Percentiles rank a stretch among this genome's conserved stretches.
Conservation (phyloP, 2,888 invertebrate species). For the Lepas anatifera region DNA sequence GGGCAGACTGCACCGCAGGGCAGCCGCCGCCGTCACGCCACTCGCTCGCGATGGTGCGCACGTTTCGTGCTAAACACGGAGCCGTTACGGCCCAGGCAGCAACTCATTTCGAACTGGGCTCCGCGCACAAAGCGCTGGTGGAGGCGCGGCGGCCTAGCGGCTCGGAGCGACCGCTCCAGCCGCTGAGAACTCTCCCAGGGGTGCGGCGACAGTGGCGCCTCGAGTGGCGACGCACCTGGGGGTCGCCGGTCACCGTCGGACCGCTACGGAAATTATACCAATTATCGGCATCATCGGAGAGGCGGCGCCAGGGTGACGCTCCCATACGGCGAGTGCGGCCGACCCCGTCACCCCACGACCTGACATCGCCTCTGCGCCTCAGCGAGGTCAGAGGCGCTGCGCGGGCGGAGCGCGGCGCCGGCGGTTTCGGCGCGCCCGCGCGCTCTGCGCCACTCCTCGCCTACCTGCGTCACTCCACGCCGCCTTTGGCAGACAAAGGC, state of each 20-base stretch:
- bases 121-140: no score
- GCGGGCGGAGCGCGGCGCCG: background rate
- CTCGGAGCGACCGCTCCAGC: background rate
- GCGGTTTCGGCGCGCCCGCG: background rate
- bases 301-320: background rate
- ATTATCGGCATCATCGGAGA: background rate
- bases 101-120: no score
- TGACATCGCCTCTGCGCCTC: background rate
- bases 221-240: background rate
- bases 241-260: background rate
- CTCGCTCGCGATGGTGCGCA: no score
- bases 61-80: no score
- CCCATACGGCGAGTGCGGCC: background rate
- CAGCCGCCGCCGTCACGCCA: background rate
- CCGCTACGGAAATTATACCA: background rate
- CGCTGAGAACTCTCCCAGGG: background rate
- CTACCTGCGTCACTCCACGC: no score
- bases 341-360: slow-evolving; percentile 1
- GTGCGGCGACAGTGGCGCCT: background rate
- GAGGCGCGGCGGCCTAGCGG: no score
- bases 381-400: background rate
- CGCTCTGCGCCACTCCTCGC: background rate
- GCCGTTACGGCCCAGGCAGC: no score
- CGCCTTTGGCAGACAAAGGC: no score
- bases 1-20: background rate